Evolutionary conservation across 2,888 invertebrate species (phyloP), one percentile per base, ranked within the genome.

Genomic region (Tetragonisca angustula): DNA sequence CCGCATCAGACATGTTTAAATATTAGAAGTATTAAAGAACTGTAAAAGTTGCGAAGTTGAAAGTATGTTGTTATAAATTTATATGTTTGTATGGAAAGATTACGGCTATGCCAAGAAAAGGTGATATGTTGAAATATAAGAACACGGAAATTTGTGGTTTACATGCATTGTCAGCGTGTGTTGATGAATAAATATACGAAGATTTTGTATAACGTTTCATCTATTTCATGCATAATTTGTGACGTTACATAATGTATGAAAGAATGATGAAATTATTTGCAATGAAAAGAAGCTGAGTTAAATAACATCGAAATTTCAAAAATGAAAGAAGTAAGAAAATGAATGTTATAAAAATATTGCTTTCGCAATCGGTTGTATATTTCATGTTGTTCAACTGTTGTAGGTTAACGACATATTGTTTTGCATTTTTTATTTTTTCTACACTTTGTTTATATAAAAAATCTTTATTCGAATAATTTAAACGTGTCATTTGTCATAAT

Each of bases 101-200:
- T 72, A 73, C 17, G 70, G 73, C 52, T 52, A 70, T 65, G 17
- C 65, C 24, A 21, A 21, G 32, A 68, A 75, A 56, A 27, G 61
- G 52, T 54, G n/a, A 54, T 52, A 54, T 24, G 36, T 61, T 72
- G 64, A 78, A 84, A 84, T 56, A 70, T 67, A 62, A 74, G 65
- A 74, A 81, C 56, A 32, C 61, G 74, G 74, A 85, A 77, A 67
- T 81, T 59, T 84, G 73, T 67, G 67, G 85, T 81, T 85, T 77
- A 24, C 49, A 54, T 2, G 9, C 13, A 76, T 67, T 74, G 70
- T 77, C 50, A 70, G 73, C 52, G 73, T 62, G 15, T n/a, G 15
- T 24, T 62, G 54, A 64, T 54, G 54, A 54, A 72, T 27, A 76
- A 19, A 68, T 74, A 19, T 2, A 24, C 21, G 11, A 62, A 43